Base-by-base conservation (phyloP, 2,888 invertebrate genomes). In the Camponotus fellah region DNA sequence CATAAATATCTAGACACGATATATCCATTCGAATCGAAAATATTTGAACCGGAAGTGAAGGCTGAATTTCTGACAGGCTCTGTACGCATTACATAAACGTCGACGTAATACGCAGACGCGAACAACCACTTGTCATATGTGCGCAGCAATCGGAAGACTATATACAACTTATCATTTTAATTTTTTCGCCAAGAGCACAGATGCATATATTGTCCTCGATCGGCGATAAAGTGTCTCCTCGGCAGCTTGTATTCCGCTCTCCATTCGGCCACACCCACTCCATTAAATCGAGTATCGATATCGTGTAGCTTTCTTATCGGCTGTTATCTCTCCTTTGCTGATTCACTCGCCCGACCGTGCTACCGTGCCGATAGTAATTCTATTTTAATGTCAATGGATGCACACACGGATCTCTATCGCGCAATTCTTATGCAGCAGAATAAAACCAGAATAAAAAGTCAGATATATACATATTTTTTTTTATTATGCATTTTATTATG, bases 261-360 rank as follows among this genome's bases (percentile, higher is more conserved):
- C 5, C 17, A 46, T 46, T 49, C 43, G 43, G 79, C 88, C 88
- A 88, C 89, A 80, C 89, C 90, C 84, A 86, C 90, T 80, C 85
- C 86, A 86, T 88, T 89, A 89, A 90, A 87, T 84, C 87, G 76
- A 79, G 66, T 77, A 87, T 86, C 85, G 84, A 88, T 87, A 88
- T 85, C 85, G 82, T 53, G 81, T 77, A 85, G 74, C 82, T 71
- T 32, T 66, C 74, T 90, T 90, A 90, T 90, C 89, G 46, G 26
- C 69, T 10, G 79, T 88, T 89, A 89, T 89, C 89, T 65, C 43
- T 43, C 56, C 62, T 71, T 75, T 40, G 88, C 87, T 87, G 90
- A 88, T 88, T 90, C 89, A 88, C 75, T 83, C 88, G 83, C 74
- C 85, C 90, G 85, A 88, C 71, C 87, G 84, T 81, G 90, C 89